Evolutionary conservation across 2,888 invertebrate species (phyloP), one percentile per base, ranked within the genome.

Genomic region (Timema cristinae): DNA sequence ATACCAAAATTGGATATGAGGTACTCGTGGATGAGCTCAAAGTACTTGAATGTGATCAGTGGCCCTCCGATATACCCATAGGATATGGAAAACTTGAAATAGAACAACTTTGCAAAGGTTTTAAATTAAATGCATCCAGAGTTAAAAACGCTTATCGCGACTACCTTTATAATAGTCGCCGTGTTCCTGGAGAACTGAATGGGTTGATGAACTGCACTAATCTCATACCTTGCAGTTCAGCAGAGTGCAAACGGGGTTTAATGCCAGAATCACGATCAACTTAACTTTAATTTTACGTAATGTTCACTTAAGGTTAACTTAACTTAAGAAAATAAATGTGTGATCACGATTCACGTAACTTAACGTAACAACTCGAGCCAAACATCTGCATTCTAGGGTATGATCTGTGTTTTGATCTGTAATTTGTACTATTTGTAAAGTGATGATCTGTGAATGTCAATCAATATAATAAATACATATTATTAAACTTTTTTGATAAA

Each of bases 21-120:
- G n/a, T n/a, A 2, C 59, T 59, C 7, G 0, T 59, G 15, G 32
- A 59, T 59, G 15, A 59, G 7, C 9, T 59, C 32, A 59, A 59
- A 59, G 59, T 59, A 16, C 59, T 59, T 59, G 59, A 59, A 15
- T 59, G 13, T 56, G n/a, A 56, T 56, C 13, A 56, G 16, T 56
- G 56, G 56, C 56, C n/a, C 16, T 8, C 56, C 56, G 56, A 56
- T 56, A 13, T 56, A 16, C 56, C n/a, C 6, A 16, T 59, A n/a
- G 59, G 59, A 32, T 59, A 59, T 59, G 59, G 59, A 9, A 32
- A 59, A 59, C 15, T 8, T 15, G 9, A 59, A 32, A 1, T 59
- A 59, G 15, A 59, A n/a, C 15, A 59, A 16, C 9, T 59, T 59
- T 59, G 13, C 32, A 59, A 15, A 59, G n/a, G 59, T 1, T 32